Evolutionary conservation across 2,888 invertebrate species (phyloP).

Genomic region (Diarsia dahlii): DNA sequence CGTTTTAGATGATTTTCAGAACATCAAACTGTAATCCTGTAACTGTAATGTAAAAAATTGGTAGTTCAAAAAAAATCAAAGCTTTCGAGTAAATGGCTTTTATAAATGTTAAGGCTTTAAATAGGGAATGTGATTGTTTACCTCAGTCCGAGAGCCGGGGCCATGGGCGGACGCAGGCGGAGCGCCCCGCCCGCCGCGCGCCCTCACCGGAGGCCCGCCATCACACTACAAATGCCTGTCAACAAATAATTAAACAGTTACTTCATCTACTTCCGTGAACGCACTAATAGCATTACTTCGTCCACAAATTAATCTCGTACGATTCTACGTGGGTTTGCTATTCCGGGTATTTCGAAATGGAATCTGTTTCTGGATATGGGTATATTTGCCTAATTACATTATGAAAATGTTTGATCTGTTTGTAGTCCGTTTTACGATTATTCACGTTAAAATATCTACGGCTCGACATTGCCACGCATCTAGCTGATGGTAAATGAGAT

Average conservation of each 20-base stretch:
- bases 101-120: slow-evolving; percentile 20
- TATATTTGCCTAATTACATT: background rate
- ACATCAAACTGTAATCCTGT: background rate
- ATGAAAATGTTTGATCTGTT: background rate
- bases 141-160: slow-evolving; percentile 83
- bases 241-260: slow-evolving; percentile 73
- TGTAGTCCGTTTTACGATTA: background rate
- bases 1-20: background rate
- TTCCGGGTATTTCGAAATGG: slow-evolving; percentile 23
- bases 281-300: slow-evolving; percentile 61
- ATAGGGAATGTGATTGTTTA: slow-evolving; percentile 62
- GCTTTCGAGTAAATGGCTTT: slow-evolving; percentile 14
- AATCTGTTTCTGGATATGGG: background rate
- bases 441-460: background rate
- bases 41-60: background rate
- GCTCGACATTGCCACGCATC: background rate
- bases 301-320: slow-evolving; percentile 54
- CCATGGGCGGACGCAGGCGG: slow-evolving; percentile 89
- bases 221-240: slow-evolving; percentile 78
- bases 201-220: slow-evolving; percentile 87
- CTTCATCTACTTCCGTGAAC: slow-evolving; percentile 56
- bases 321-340: slow-evolving; percentile 8
- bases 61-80: background rate
- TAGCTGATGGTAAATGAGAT: slow-evolving; percentile 16
- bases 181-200: slow-evolving; percentile 88